phyloP scores from a whole-genome alignment of 2,797 vertebrate species.

The Cynopterus sphinx region DNA sequence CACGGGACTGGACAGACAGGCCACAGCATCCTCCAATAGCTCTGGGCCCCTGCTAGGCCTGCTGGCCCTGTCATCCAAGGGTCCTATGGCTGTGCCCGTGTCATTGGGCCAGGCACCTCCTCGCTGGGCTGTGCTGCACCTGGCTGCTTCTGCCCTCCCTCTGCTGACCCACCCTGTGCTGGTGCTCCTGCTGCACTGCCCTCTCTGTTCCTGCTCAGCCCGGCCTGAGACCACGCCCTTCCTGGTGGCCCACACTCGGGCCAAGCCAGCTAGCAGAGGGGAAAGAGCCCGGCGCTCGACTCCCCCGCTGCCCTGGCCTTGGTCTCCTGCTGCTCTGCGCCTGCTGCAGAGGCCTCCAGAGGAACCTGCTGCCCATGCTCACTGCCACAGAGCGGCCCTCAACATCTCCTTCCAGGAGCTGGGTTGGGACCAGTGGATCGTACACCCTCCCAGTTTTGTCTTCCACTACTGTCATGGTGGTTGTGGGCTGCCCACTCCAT shows the following conservation, averaged over 20 bases:
- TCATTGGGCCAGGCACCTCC: conserved; percentile 74
- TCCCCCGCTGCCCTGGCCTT: conserved; percentile 81
- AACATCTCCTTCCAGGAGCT: conserved; percentile 95
- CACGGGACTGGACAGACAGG: conserved; percentile 80
- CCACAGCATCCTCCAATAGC: conserved; percentile 64
- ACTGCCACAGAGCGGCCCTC: conserved; percentile 89
- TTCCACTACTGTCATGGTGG: conserved; percentile 95
- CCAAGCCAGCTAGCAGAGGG: conserved; percentile 47
- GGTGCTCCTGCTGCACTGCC: conserved; percentile 89
- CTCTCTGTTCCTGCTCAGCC: conserved; percentile 84
- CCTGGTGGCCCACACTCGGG: conserved; percentile 85
- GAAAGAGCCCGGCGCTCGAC: conserved; percentile 83
- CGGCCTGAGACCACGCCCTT: conserved; percentile 90
- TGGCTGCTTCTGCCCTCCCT: conserved; percentile 80
- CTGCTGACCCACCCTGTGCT: conserved; percentile 86
- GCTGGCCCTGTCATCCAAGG: conserved; percentile 77
- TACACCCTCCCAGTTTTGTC: conserved; percentile 91
- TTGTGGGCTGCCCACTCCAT: conserved; percentile 83
- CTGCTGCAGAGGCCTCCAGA: conserved; percentile 89
- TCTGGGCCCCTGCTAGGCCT: conserved; percentile 67
- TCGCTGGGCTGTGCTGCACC: conserved; percentile 89
- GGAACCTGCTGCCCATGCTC: conserved; percentile 79
- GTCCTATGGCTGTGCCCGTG: conserved; percentile 68
- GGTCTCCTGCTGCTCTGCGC: conserved; percentile 89
- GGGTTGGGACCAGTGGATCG: conserved; percentile 96